These are phyloP conservation scores for Megaceryle maxima DNA, from an alignment of 2,113 vertebrate genomes.

Conservation along the genomic window DNA sequence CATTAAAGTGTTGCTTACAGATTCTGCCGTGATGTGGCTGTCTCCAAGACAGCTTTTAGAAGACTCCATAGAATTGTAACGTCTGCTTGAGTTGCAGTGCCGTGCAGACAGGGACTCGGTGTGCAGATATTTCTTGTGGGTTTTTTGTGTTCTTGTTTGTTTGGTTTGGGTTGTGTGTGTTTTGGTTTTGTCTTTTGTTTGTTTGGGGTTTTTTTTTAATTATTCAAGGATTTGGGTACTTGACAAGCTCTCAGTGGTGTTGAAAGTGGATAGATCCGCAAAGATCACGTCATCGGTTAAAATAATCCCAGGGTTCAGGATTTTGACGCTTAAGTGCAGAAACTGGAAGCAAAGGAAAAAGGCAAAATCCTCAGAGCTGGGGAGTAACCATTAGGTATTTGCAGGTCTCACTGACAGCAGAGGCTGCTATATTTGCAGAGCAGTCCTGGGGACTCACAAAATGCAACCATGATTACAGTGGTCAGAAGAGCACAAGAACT, in stretches of 20 bases:
- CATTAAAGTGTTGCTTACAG: constrained; percentile 36
- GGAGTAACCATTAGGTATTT: not conserved
- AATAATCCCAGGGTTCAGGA: not conserved
- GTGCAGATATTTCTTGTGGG: not conserved
- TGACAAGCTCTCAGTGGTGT: not conserved
- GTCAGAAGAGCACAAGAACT: not conserved
- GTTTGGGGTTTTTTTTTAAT: not conserved
- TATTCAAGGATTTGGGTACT: not conserved
- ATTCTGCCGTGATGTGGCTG: not conserved
- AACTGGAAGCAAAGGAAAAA: not conserved
- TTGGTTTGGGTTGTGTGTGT: too few relatives aligned
- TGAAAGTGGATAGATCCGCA: not conserved
- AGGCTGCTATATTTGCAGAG: not conserved
- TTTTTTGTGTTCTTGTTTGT: not conserved
- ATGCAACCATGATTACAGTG: not conserved
- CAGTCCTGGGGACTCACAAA: not conserved
- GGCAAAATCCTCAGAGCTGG: not conserved
- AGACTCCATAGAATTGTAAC: not conserved
- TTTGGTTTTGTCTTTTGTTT: not conserved
- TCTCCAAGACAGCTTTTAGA: not conserved
- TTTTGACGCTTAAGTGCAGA: constrained; percentile 28
- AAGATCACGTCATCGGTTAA: not conserved
- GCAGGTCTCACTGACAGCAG: not conserved
- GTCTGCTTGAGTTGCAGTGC: not conserved
- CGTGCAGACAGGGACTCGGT: not conserved